These are phyloP conservation scores for Pristionchus japonicus DNA, from an alignment of 2,888 invertebrate genomes.

Conservation along the genomic window DNA sequence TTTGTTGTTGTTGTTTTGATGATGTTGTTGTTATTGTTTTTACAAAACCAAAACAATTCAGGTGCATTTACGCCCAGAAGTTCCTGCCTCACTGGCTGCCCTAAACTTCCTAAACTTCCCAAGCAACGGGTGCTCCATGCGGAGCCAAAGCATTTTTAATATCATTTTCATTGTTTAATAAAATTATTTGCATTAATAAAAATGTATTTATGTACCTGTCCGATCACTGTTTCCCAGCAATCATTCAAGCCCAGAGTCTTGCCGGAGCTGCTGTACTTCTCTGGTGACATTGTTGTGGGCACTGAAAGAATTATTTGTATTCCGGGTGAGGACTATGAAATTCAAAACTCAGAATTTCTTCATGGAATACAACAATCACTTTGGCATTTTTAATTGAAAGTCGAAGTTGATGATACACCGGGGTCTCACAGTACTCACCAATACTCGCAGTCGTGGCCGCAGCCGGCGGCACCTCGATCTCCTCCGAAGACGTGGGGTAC, in stretches of 20 bases:
- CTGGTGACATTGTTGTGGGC: neutral
- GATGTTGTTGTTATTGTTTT: neutral
- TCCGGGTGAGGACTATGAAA: too few relatives aligned
- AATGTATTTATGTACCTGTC: constrained; percentile 80
- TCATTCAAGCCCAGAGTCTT: too few relatives aligned
- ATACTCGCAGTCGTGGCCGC: neutral
- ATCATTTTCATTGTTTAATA: neutral
- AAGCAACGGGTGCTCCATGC: neutral
- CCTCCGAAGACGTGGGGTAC: neutral
- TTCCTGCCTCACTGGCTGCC: constrained; percentile 1
- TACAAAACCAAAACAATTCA: neutral
- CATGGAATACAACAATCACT: too few relatives aligned
- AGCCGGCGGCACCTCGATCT: neutral
- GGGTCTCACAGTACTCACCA: neutral
- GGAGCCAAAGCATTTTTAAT: neutral
- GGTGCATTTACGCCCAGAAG: constrained; percentile 16
- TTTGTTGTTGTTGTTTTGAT: neutral
- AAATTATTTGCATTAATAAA: neutral
- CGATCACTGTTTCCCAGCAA: constrained; percentile 99
- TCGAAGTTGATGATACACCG: too few relatives aligned
- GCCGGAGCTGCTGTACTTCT: too few relatives aligned
- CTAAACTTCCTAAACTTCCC: neutral
- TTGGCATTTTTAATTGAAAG: too few relatives aligned
- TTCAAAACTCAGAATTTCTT: too few relatives aligned
- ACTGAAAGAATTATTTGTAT: too few relatives aligned